These are phyloP conservation scores for Campylorhamphus procurvoides DNA, from an alignment of 2,113 vertebrate genomes.

Conservation along the genomic window DNA sequence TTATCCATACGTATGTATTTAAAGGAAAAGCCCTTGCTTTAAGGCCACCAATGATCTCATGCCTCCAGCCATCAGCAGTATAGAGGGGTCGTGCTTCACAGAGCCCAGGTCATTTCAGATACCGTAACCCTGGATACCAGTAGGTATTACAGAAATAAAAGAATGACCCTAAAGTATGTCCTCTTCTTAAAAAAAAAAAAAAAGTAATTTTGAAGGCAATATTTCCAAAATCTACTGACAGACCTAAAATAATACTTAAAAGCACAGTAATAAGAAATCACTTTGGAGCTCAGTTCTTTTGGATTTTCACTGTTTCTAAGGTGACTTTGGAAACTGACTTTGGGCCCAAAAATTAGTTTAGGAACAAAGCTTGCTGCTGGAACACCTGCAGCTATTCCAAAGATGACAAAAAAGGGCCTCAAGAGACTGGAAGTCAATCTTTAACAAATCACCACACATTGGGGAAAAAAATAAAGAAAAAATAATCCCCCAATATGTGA, in stretches of 20 bases:
- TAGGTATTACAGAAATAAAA: neutral
- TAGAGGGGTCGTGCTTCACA: fast-evolving
- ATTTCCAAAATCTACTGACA: neutral
- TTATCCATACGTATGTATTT: neutral
- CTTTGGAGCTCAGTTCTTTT: neutral
- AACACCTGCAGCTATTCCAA: neutral
- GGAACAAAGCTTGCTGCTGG: neutral
- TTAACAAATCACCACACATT: neutral
- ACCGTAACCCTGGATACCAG: fast-evolving
- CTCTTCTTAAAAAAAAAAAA: neutral
- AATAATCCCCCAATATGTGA: neutral
- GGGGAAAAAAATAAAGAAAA: neutral
- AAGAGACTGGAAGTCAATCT: neutral
- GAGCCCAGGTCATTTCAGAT: neutral
- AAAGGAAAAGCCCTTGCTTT: neutral
- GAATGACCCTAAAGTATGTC: neutral
- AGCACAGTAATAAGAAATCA: neutral
- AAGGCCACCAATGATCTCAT: neutral
- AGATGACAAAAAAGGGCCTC: neutral
- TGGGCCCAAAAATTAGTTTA: neutral
- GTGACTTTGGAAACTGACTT: neutral
- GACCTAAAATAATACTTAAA: neutral
- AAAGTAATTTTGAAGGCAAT: neutral
- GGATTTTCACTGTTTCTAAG: neutral
- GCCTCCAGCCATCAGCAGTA: neutral